A percentile compares a stretch with the other conserved stretches of the same genome.
Evolutionary conservation across 2,888 invertebrate genomes (phyloP).

Genomic region (Drosophila paramelanica): DNA sequence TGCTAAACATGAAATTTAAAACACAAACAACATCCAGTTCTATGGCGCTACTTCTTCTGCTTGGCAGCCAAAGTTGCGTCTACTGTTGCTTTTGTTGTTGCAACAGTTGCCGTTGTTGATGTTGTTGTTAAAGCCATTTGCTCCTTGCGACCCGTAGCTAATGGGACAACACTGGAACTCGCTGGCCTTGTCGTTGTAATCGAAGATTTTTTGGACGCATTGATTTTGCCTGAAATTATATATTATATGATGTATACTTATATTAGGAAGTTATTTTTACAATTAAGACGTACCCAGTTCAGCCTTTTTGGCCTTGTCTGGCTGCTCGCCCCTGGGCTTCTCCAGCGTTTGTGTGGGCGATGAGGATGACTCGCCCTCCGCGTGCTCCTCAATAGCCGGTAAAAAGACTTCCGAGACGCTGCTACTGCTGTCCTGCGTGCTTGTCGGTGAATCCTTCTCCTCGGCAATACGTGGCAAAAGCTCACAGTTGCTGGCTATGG

Average conservation of each 20-base stretch:
- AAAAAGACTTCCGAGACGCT: conserved; percentile 69
- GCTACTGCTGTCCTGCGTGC: conserved; percentile 61
- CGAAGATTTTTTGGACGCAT: conserved; percentile 47
- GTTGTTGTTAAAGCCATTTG: conserved; percentile 22
- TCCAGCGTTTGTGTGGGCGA: conserved; percentile 67
- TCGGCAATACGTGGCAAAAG: conserved; percentile 93
- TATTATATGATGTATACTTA: neutral
- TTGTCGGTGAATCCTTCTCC: conserved; percentile 88
- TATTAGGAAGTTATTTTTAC: neutral
- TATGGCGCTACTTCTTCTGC: conserved; percentile 69
- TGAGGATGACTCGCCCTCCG: conserved; percentile 60
- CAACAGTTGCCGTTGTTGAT: conserved; percentile 12
- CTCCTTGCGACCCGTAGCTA: conserved; percentile 50
- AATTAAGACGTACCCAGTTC: conserved; percentile 43
- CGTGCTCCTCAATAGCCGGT: conserved; percentile 81
- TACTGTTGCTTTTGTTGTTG: conserved; percentile 27
- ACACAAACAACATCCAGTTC: conserved; percentile 67
- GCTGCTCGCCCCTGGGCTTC: conserved; percentile 41
- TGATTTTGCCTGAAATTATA: conserved; percentile 22
- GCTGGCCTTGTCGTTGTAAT: conserved; percentile 63
- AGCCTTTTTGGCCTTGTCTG: conserved; percentile 42
- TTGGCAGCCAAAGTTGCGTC: conserved; percentile 52
- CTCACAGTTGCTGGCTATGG: conserved; percentile 79
- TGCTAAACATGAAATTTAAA: conserved; percentile 66
- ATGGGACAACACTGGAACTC: conserved; percentile 40